Conservation (phyloP, 2,888 invertebrate genomes). For the Melanophora roralis region DNA sequence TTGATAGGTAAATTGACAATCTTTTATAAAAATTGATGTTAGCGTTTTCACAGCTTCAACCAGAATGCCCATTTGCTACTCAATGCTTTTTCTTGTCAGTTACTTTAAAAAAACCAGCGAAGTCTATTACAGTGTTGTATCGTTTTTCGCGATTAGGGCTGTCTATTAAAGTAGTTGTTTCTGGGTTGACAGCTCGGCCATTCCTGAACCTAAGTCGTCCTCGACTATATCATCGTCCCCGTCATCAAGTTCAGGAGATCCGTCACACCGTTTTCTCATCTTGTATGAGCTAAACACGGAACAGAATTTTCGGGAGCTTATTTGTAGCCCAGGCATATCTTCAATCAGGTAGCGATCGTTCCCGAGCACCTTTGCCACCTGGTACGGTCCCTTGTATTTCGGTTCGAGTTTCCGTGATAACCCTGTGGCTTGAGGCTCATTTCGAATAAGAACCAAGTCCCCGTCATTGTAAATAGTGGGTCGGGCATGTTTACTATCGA, state of each 20-base stretch:
- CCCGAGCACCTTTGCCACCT: slow-evolving; percentile 39
- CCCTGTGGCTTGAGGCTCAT: slow-evolving; percentile 48
- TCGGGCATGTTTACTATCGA: slow-evolving; percentile 30
- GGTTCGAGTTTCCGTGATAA: slow-evolving; percentile 60
- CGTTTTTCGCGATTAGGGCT: no score
- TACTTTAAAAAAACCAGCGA: no score
- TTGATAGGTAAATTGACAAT: no score
- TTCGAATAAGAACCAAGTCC: slow-evolving; percentile 44
- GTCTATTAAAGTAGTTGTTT: not conserved
- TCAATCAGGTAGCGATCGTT: slow-evolving; percentile 60
- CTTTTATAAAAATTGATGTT: no score
- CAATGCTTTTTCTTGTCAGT: no score
- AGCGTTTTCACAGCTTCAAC: no score
- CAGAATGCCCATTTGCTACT: no score
- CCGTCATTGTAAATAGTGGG: slow-evolving; percentile 15
- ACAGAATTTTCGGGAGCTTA: slow-evolving; percentile 43
- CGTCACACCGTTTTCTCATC: slow-evolving; percentile 52
- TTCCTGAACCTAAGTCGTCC: slow-evolving; percentile 39
- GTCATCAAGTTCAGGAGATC: slow-evolving; percentile 16
- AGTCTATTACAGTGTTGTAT: no score
- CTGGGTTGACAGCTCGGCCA: slow-evolving; percentile 37
- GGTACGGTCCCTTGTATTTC: slow-evolving; percentile 53
- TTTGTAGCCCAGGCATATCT: slow-evolving; percentile 53
- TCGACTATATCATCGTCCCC: slow-evolving; percentile 33
- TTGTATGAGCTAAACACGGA: slow-evolving; percentile 47